Evolutionary conservation across 2,797 vertebrate species (phyloP), one percentile per base, ranked within the genome.

Genomic region (Phataginus tricuspis): DNA sequence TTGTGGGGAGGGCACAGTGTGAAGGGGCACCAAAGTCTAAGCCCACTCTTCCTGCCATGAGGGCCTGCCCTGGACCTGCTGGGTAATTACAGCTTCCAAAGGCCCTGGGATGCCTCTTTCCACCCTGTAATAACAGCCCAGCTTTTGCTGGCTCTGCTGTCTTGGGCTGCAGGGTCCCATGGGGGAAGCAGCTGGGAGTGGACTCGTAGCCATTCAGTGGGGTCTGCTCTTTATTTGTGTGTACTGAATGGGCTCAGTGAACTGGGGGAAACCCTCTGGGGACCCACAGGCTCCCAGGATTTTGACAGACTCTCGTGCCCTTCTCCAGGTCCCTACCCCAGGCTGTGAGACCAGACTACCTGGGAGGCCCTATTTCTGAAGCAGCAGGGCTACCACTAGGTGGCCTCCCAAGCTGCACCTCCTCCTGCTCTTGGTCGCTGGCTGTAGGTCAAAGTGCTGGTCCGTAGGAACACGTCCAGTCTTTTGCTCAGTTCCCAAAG

Each of bases 1-100:
- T 72, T 83, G 34, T 37, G 31, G 51, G 66, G 16, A 4, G 9
- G 68, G 51, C 3, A 4, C 11, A 51, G 19, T 23, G 29, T 53
- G 34, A 51, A 80, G 42, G 27, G 34, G 53, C 72, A 79, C 29
- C 9, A 2, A 59, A 13, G 21, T 75, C 34, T 39, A 63, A 78
- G 64, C 59, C 57, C 5, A 2, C 51, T 51, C 13, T 71, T 42
- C 77, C 13, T 2, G 39, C n/a, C 51, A 16, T 31, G 49, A 84
- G 37, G 34, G 53, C 11, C 74, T 90, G 3, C 61, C 34, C 34
- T 16, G 55, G 89, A 37, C 27, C 49, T 84, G 34, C 57, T 86
- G 93, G 72, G 37, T 96, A 94, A 96, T 96, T 96, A 92, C 25
- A 80, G 68, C 34, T 94, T 29, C 49, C 1, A 11, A 37, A 75